Percentiles rank a stretch among this genome's conserved stretches.
phyloP scores from a whole-genome alignment of 2,797 vertebrate species.

The Sarcophilus harrisii region DNA sequence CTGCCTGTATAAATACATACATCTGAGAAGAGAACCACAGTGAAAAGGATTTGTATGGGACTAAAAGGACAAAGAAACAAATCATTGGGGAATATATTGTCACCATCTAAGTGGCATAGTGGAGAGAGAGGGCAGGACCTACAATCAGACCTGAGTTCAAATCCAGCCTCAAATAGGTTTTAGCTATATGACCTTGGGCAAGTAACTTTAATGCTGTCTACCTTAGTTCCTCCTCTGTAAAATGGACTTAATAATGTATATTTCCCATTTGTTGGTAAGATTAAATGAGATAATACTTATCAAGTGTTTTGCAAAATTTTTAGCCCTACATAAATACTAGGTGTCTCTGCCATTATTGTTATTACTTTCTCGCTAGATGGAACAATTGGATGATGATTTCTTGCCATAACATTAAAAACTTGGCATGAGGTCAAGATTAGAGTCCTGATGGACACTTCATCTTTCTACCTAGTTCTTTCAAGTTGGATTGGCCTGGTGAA shows the following conservation, averaged over 20 bases:
- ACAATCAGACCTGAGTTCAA: not conserved
- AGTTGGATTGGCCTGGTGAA: not conserved
- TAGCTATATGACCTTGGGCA: not conserved
- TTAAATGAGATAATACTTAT: not conserved
- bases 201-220: not conserved
- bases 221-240: not conserved
- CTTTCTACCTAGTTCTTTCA: not conserved
- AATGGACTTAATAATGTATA: not conserved
- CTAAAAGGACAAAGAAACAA: not conserved
- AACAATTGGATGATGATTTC: not conserved
- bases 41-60: not conserved
- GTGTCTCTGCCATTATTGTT: not conserved
- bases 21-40: not conserved
- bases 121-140: not conserved
- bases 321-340: not conserved
- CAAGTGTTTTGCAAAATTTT: not conserved
- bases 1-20: not conserved
- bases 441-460: not conserved
- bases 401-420: not conserved
- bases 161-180: not conserved
- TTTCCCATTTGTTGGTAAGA: not conserved
- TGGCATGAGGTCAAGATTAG: not conserved
- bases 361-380: not conserved
- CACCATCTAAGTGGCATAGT: not conserved
- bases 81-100: not conserved